Conservation (phyloP, 2,888 invertebrate genomes). For the Pandemis heparana region DNA sequence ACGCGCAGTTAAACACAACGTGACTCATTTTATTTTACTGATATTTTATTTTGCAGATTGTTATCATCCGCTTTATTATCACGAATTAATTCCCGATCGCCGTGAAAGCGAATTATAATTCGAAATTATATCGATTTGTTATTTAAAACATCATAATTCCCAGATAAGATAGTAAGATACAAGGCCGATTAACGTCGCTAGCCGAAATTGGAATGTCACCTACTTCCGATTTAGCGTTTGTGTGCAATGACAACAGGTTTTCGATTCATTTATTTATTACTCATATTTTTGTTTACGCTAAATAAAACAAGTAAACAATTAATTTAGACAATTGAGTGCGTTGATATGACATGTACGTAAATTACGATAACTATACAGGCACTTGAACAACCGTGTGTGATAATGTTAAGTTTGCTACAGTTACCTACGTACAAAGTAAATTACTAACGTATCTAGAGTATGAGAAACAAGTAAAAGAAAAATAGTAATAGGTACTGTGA, state of each 20-base stretch:
- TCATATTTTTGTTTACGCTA: neutral
- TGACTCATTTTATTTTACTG: constrained; percentile 4
- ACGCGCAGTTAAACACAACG: neutral
- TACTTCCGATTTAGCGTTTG: constrained; percentile 1
- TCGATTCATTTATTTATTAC: constrained; percentile 5
- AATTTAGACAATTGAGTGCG: constrained; percentile 6
- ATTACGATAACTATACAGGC: constrained; percentile 19
- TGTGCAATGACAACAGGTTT: neutral
- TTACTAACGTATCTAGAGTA: no score
- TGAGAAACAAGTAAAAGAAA: no score
- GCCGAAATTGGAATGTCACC: constrained; percentile 3
- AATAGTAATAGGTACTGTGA: no score
- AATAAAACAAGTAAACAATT: constrained; percentile 12
- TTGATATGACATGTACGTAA: constrained; percentile 19
- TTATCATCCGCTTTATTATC: constrained; percentile 10
- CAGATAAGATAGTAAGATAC: neutral
- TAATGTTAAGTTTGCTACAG: constrained; percentile 2
- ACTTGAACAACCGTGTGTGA: constrained; percentile 20
- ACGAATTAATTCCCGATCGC: neutral
- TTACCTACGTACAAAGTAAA: no score
- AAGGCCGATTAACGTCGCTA: neutral
- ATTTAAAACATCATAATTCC: neutral
- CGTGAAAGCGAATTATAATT: neutral
- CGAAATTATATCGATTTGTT: neutral
- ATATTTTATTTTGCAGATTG: neutral